phyloP scores from a whole-genome alignment of 2,888 invertebrate genomes.

The Opisthograptis luteolata region DNA sequence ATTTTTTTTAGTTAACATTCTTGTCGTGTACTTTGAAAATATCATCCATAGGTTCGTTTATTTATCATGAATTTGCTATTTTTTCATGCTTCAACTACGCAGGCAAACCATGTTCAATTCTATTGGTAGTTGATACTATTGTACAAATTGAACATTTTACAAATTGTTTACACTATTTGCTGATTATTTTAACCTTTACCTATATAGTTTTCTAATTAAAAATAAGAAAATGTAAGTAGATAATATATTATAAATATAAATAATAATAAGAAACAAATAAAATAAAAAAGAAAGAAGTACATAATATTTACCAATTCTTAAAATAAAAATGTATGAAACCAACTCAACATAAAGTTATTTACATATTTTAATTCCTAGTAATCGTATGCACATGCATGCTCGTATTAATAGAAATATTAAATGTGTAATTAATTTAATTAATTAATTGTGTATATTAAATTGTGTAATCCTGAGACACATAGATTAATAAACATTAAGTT shows the following conservation, averaged over 20 bases:
- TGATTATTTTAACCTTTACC: slow-evolving; percentile 7
- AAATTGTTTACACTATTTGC: neutral
- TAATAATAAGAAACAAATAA: slow-evolving; percentile 17
- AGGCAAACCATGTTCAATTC: slow-evolving; percentile 36
- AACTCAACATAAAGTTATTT: slow-evolving; percentile 14
- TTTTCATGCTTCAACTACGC: slow-evolving; percentile 52
- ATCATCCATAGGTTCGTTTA: slow-evolving; percentile 8
- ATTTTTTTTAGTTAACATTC: too few species aligned
- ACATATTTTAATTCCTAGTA: slow-evolving; percentile 31
- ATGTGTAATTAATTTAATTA: slow-evolving; percentile 12
- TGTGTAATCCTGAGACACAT: slow-evolving; percentile 32
- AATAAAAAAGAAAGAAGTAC: slow-evolving; percentile 15
- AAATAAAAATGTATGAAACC: neutral
- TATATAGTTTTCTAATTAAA: neutral
- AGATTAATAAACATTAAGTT: slow-evolving; percentile 51
- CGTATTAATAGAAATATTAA: slow-evolving; percentile 28
- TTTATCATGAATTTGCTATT: slow-evolving; percentile 9
- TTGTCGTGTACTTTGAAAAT: slow-evolving; percentile 10
- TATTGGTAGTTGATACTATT: slow-evolving; percentile 25
- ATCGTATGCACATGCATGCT: slow-evolving; percentile 37
- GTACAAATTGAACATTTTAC: slow-evolving; percentile 13
- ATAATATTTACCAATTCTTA: neutral
- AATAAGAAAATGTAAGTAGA: slow-evolving; percentile 12
- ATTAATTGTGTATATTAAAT: too few species aligned
- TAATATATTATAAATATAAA: slow-evolving; percentile 15